Evolutionary conservation across 2,797 vertebrate genomes (phyloP).

Genomic region (Mastacembelus armatus): DNA sequence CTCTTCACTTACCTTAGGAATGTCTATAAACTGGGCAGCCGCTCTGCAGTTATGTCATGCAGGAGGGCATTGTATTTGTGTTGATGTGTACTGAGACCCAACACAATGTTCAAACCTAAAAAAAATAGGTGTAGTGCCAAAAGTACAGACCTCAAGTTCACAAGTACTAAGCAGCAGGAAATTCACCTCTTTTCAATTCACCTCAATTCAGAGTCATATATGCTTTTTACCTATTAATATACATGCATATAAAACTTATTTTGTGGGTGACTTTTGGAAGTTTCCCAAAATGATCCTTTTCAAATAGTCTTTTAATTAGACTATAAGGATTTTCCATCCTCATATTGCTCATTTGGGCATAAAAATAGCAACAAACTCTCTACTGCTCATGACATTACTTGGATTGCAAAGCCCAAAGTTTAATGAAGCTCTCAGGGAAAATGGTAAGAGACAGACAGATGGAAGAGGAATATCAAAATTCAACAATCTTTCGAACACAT

Average conservation of each 20-base stretch:
- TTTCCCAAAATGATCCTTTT: constrained; percentile 17
- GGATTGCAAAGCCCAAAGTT: constrained; percentile 46
- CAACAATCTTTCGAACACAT: constrained; percentile 55
- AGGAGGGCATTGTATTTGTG: constrained; percentile 39
- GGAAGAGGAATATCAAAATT: constrained; percentile 52
- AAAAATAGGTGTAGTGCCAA: neutral
- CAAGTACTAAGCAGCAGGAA: neutral
- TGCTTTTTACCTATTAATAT: constrained; percentile 6
- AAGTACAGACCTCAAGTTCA: neutral
- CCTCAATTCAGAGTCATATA: too few species aligned
- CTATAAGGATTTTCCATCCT: constrained; percentile 36
- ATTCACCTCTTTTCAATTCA: neutral
- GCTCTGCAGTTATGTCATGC: constrained; percentile 36
- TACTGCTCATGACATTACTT: constrained; percentile 39
- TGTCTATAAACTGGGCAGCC: constrained; percentile 56
- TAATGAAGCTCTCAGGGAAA: constrained; percentile 48
- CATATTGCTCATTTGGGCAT: constrained; percentile 45
- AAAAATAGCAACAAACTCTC: constrained; percentile 43
- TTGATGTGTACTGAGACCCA: constrained; percentile 10
- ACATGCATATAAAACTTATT: too few species aligned
- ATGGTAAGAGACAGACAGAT: constrained; percentile 39
- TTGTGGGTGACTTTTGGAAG: constrained; percentile 16
- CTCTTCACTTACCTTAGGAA: constrained; percentile 71
- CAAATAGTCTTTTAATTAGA: constrained; percentile 16
- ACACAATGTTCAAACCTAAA: neutral